Evolutionary conservation across 92 coral and sea anemone genomes (phyloP).

Genomic region (Epizoanthus illoricatus): DNA sequence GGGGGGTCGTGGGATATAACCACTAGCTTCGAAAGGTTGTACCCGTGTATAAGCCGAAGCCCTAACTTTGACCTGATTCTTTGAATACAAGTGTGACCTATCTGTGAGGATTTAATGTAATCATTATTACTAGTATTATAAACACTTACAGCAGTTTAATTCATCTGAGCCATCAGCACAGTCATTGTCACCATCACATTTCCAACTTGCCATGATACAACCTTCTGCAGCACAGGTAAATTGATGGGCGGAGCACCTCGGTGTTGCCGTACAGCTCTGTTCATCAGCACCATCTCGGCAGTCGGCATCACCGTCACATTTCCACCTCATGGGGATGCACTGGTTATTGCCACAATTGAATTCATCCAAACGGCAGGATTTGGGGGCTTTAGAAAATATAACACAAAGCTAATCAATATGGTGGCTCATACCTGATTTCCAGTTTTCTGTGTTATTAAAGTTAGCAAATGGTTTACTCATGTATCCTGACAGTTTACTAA

Average conservation of each 20-base stretch:
- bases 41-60: too few relatives aligned
- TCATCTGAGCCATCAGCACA: constrained; percentile 81
- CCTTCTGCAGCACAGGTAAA: constrained; percentile 61
- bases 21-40: too few relatives aligned
- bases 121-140: neutral
- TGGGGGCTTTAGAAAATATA: too few relatives aligned
- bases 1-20: too few relatives aligned
- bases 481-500: too few relatives aligned
- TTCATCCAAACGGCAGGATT: too few relatives aligned
- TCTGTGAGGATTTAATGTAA: neutral
- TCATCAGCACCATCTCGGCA: constrained; percentile 63
- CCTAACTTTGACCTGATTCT: too few relatives aligned
- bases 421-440: too few relatives aligned
- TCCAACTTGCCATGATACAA: constrained; percentile 56
- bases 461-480: too few relatives aligned
- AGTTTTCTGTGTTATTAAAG: too few relatives aligned
- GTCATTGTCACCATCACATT: constrained; percentile 64
- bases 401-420: too few relatives aligned
- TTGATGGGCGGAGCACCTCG: constrained; percentile 49
- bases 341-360: constrained; percentile 19
- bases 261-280: constrained; percentile 37
- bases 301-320: constrained; percentile 65
- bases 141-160: constrained; percentile 58
- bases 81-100: neutral
- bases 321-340: constrained; percentile 57